Base-by-base conservation (phyloP, 2,888 invertebrate genomes). In the Chironomus tentans region DNA sequence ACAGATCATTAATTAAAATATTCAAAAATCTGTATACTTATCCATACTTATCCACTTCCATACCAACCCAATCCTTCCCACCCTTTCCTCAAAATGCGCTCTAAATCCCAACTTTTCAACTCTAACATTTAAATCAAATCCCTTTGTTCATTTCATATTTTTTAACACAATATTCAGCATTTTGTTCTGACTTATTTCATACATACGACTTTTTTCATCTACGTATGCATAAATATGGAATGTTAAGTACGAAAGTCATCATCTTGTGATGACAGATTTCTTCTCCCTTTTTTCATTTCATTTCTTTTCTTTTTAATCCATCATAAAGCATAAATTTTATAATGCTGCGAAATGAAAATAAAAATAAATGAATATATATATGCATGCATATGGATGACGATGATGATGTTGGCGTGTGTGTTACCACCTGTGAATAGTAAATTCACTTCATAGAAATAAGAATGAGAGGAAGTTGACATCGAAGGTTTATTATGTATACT, bases 341-440 rank as follows among this genome's bases (percentile, higher is more conserved):
- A 56, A 18, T 56, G 56, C 56, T 56, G 15, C 18, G 56, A 56
- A 56, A 15, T 56, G 56, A 56, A 18, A 56, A 15, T 2, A 38
- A 38, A 38, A 38, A 38, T 38, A 38, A 38, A 38, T 38, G 38
- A 38, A 38, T 38, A n/a, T 28, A 6, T 4, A 28, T 28, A 6
- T 56, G 4, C 5, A 56, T 56, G 56, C 18, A 56, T 18, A 56
- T 15, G 18, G n/a, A 56, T 56, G 18, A 56, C n/a, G n/a, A 56
- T 56, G 28, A 50, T 50, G 38, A 56, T 56, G 56, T 56, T 56
- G 56, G 56, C 56, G 56, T 56, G 56, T 38, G 38, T 56, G 65
- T 65, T 65, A 22, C 65, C 65, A 65, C 65, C 65, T 65, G 65
- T 65, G 65, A 65, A 65, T 24, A 21, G 22, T 65, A 38, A 38